Evolutionary conservation across 1,140 invertebrate genomes (phyloP).

Genomic region (Drosophila funebris): DNA sequence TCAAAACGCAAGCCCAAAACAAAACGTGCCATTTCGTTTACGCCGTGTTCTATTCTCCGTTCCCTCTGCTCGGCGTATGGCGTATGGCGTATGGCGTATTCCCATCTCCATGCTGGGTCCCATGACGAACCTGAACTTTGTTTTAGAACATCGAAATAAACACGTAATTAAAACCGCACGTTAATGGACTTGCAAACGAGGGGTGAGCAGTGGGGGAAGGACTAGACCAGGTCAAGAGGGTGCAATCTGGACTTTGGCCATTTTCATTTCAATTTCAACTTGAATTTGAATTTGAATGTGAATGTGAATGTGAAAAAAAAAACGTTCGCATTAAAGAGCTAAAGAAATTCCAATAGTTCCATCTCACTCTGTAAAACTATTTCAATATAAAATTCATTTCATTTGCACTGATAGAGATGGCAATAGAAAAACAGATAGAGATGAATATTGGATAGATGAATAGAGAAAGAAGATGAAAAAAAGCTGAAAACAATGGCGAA

Average conservation of each 20-base stretch:
- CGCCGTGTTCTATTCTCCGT: neutral
- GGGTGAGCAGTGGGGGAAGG: neutral
- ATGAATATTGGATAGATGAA: neutral
- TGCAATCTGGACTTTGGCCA: constrained; percentile 19
- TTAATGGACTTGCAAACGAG: constrained; percentile 57
- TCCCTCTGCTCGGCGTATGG: neutral
- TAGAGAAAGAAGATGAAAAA: neutral
- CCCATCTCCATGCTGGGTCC: too few species aligned
- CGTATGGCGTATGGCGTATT: too few species aligned
- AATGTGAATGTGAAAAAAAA: constrained; percentile 33
- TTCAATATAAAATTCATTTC: constrained; percentile 81
- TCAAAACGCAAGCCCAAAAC: constrained; percentile 25
- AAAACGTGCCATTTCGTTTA: constrained; percentile 40
- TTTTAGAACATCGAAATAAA: constrained; percentile 61
- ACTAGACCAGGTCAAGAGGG: neutral
- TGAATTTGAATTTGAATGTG: constrained; percentile 11
- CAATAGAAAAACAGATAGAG: constrained; percentile 7
- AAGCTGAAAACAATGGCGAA: constrained; percentile 45
- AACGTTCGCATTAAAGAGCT: constrained; percentile 32
- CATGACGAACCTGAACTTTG: constrained; percentile 49
- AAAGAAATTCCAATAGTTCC: constrained; percentile 52
- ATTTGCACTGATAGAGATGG: constrained; percentile 49
- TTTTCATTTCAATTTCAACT: constrained; percentile 33
- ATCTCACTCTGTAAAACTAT: constrained; percentile 58
- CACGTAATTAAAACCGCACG: constrained; percentile 76